Evolutionary conservation across 2,113 vertebrate species (phyloP).

Genomic region (Scophthalmus maximus): DNA sequence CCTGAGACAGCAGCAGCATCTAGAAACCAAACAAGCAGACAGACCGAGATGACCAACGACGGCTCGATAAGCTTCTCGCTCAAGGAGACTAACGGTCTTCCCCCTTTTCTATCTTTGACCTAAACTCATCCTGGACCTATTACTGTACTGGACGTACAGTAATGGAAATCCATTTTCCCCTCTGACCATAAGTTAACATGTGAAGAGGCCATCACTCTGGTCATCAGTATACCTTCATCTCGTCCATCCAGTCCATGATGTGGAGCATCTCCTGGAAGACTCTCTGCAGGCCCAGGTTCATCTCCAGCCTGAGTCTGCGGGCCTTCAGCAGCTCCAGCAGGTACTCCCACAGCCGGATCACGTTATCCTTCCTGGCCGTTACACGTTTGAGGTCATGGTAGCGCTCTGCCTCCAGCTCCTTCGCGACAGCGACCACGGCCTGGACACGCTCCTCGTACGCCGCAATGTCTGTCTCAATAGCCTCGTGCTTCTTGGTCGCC

Average conservation of each 20-base stretch:
- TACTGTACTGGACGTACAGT: too few relatives aligned
- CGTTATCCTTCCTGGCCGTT: slow-evolving; percentile 91
- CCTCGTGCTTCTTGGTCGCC: slow-evolving; percentile 96
- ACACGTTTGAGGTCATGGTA: slow-evolving; percentile 97
- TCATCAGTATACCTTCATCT: slow-evolving; percentile 90
- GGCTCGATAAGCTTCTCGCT: too few relatives aligned
- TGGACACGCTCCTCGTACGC: slow-evolving; percentile 95
- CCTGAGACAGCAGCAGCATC: slow-evolving; percentile 95
- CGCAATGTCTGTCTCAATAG: slow-evolving; percentile 95
- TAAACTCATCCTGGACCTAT: too few relatives aligned
- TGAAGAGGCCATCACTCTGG: too few relatives aligned
- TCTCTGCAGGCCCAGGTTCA: slow-evolving; percentile 94
- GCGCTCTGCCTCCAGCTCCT: slow-evolving; percentile 91
- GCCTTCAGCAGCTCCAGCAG: slow-evolving; percentile 94
- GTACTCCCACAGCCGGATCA: slow-evolving; percentile 96
- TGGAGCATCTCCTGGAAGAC: slow-evolving; percentile 99
- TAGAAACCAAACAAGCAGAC: slow-evolving; percentile 57
- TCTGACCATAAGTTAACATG: too few relatives aligned
- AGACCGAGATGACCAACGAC: neutral
- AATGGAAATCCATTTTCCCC: too few relatives aligned
- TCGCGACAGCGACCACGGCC: slow-evolving; percentile 91
- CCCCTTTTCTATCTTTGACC: too few relatives aligned
- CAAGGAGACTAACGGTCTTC: neutral
- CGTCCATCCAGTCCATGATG: slow-evolving; percentile 99
- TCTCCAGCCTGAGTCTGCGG: slow-evolving; percentile 90